phyloP scores from a whole-genome alignment of 1,140 invertebrate genomes.

The Meloidogyne chitwoodi region DNA sequence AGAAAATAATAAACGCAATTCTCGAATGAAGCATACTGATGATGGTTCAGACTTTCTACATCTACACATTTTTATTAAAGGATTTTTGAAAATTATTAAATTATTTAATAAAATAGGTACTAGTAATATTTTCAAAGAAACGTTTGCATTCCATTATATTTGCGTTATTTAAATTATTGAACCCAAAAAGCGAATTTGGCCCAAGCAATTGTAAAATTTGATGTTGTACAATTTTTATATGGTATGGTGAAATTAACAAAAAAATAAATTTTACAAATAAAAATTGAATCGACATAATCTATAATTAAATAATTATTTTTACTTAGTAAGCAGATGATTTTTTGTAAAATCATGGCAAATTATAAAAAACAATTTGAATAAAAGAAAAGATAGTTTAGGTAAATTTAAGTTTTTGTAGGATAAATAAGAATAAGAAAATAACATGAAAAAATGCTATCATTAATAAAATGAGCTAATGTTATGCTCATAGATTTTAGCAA shows the following conservation, averaged over 20 bases:
- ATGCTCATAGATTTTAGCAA: no score
- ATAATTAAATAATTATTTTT: no score
- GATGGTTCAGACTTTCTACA: constrained; percentile 45
- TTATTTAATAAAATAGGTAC: no score
- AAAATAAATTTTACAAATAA: not conserved
- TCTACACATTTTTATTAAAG: constrained; percentile 42
- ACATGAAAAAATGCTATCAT: no score
- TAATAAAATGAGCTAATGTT: no score
- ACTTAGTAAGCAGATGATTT: no score
- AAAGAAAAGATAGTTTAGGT: no score
- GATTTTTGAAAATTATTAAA: not conserved
- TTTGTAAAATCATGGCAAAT: no score
- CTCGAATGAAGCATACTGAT: constrained; percentile 53
- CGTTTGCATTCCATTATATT: constrained; percentile 15
- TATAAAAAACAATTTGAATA: no score
- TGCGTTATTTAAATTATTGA: not conserved
- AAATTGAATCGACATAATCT: not conserved
- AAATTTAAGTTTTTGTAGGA: no score
- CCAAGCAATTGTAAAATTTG: constrained; percentile 12
- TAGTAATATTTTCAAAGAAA: constrained; percentile 13
- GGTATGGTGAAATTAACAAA: not conserved
- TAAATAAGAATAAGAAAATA: no score
- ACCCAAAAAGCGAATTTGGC: constrained; percentile 5
- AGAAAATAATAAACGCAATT: constrained; percentile 58
- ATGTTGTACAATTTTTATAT: not conserved